phyloP scores from a whole-genome alignment of 2,888 invertebrate genomes.

The Sarcophaga subvicina region DNA sequence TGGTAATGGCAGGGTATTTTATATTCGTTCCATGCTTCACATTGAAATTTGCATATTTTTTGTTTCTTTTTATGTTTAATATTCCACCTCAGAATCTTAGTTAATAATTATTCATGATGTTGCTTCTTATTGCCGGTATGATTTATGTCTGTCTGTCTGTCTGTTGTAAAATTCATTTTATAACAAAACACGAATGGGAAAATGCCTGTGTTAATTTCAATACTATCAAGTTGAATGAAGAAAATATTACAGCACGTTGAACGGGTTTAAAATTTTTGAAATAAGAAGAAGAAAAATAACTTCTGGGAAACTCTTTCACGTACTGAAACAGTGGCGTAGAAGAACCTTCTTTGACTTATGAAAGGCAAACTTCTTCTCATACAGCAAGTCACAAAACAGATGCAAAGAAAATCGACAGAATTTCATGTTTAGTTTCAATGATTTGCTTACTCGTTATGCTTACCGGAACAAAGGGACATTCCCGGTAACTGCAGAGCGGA shows the following conservation, averaged over 20 bases:
- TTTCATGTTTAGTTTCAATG: no score
- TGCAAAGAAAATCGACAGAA: no score
- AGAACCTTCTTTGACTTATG: no score
- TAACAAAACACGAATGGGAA: background rate
- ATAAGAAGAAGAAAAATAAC: background rate
- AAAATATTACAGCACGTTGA: constrained; percentile 26
- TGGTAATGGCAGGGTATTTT: background rate
- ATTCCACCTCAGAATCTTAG: background rate
- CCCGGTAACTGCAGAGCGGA: no score
- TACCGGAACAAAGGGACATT: no score
- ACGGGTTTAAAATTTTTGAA: constrained; percentile 33
- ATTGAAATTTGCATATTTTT: background rate
- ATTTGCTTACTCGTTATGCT: no score
- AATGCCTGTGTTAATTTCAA: background rate
- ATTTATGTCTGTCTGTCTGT: constrained; percentile 42
- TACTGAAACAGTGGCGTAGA: constrained; percentile 15
- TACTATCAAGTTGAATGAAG: background rate
- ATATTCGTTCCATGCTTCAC: background rate
- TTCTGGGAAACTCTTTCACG: constrained; percentile 19
- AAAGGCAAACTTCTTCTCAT: no score
- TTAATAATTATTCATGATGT: constrained; percentile 57
- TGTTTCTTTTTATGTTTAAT: background rate
- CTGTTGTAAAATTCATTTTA: constrained; percentile 47
- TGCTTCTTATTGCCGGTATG: constrained; percentile 25
- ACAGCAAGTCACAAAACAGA: no score